Conservation (phyloP, 2,888 invertebrate species). For the Toxonevra muliebris region DNA sequence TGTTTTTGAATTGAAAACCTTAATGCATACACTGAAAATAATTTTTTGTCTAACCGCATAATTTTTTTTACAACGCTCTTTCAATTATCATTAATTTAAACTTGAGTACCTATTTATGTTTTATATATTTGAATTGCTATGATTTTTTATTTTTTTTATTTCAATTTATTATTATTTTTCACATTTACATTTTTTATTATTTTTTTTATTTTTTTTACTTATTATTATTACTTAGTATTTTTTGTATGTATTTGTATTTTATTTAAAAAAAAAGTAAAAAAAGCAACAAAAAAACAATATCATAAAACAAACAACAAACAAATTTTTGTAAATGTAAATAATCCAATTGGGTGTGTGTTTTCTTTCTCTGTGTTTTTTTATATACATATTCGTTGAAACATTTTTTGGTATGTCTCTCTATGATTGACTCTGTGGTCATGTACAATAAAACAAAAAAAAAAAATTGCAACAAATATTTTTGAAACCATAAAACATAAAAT, state of each 20-base stretch:
- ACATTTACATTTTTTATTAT: neutral
- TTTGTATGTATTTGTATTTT: conserved; percentile 23
- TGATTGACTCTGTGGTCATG: conserved; percentile 66
- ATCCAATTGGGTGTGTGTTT: conserved; percentile 66
- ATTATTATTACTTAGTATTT: conserved; percentile 17
- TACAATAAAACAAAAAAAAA: conserved; percentile 49
- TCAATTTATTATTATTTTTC: neutral
- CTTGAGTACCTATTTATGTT: too few species aligned
- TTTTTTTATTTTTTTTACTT: conserved; percentile 21
- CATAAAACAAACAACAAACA: conserved; percentile 44
- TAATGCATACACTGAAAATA: too few species aligned
- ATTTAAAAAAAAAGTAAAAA: conserved; percentile 7
- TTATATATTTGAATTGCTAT: too few species aligned
- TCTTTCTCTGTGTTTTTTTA: conserved; percentile 64
- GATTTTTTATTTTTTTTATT: conserved; percentile 1
- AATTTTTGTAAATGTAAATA: conserved; percentile 65
- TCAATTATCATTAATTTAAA: too few species aligned
- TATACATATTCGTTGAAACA: conserved; percentile 64
- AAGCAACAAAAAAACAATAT: conserved; percentile 7
- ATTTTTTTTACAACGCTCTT: too few species aligned
- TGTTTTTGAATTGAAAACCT: too few species aligned
- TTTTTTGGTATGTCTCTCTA: conserved; percentile 64
- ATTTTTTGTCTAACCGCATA: too few species aligned
- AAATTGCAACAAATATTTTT: conserved; percentile 44
- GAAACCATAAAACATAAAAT: conserved; percentile 55